Percentiles rank a stretch among this genome's conserved stretches.
Conservation (phyloP, 2,113 vertebrate species). For the Ictalurus furcatus region DNA sequence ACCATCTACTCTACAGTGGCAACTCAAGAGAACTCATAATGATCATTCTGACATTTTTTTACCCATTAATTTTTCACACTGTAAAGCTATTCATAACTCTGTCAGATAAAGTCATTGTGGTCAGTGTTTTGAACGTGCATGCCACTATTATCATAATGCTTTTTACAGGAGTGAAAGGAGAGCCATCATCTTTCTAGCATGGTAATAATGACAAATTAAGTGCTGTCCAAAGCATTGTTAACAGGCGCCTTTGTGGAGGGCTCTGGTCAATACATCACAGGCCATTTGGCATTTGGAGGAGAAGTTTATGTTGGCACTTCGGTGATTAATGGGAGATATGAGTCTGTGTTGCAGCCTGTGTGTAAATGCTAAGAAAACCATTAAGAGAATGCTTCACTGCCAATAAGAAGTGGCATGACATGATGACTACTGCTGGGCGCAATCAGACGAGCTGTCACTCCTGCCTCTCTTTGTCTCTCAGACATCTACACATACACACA, state of each 20-base stretch:
- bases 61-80: conserved; percentile 11
- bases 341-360: conserved; percentile 44
- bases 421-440: conserved; percentile 68
- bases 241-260: conserved; percentile 36
- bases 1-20: neutral
- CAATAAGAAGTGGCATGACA: conserved; percentile 71
- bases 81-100: conserved; percentile 29
- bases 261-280: conserved; percentile 47
- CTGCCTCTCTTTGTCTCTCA: conserved; percentile 47
- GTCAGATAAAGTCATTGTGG: conserved; percentile 34
- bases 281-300: conserved; percentile 54
- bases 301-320: conserved; percentile 42
- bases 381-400: conserved; percentile 64
- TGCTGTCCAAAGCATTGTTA: conserved; percentile 38
- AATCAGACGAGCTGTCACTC: conserved; percentile 71
- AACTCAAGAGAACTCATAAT: neutral
- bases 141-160: conserved; percentile 30
- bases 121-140: conserved; percentile 25
- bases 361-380: conserved; percentile 65
- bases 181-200: conserved; percentile 53
- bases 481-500: neutral
- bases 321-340: conserved; percentile 71
- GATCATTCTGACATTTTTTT: neutral
- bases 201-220: conserved; percentile 58
- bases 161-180: conserved; percentile 47